Evolutionary conservation across 2,888 invertebrate genomes (phyloP), one percentile per base, ranked within the genome.

Genomic region (Rotaria macrura): DNA sequence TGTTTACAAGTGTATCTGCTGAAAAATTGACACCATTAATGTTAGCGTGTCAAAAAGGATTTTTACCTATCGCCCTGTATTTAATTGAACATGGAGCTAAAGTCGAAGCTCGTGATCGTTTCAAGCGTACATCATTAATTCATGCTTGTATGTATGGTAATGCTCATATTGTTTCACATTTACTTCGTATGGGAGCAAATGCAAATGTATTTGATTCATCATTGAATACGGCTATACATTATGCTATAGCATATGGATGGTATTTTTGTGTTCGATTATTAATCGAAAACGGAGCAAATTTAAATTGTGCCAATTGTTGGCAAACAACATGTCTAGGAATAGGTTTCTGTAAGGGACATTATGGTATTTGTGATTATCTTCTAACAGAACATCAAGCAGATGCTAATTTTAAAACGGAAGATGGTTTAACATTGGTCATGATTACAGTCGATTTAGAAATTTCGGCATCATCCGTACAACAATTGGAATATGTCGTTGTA

Each of bases 241-340:
- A 92, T 88, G 92, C 92, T 5, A 91, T 91, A 84, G 92, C 92
- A 0, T 93, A 92, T 88, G 92, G 92, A 34, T 92, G 92, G 92
- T 91, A 91, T 88, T 91, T 91, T 88, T 90, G 90, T 86, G 88
- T 92, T 49, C 90, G 92, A 87, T 87, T 92, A 14, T 89, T 92
- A n/a, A 88, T 92, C 25, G 74, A 86, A 49, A 79, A 84, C 4
- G 86, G 86, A 23, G 86, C 86, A 6, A 84, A 86, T 43, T 7
- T 83, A 38, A 79, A 84, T 72, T 29, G 55, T 47, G 54, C 34
- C 25, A 86, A 86, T 34, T 74, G 47, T 25, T 84, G 84, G 84
- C 84, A 86, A 49, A 40, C 84, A 34, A 86, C 47, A 52, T 34
- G 84, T 25, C 74, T 86, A 20, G 86, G 54, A 23, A 52, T 52